Evolutionary conservation across 2,888 invertebrate genomes (phyloP).

Genomic region (Oligia strigilis): DNA sequence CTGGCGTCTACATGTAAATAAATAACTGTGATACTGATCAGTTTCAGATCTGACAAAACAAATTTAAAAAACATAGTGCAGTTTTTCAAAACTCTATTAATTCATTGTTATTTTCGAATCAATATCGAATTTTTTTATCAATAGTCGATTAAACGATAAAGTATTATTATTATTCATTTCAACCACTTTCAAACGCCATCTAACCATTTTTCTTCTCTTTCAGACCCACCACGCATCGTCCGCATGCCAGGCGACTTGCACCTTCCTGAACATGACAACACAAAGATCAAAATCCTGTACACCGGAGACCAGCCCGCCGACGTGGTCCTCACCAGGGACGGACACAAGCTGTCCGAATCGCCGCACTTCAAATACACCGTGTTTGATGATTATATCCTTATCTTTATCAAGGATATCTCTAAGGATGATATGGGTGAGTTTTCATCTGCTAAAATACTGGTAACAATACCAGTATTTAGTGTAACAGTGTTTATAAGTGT

Average conservation of each 20-base stretch:
- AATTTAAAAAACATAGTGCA: not conserved
- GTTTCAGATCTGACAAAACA: not conserved
- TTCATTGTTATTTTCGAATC: not conserved
- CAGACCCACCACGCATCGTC: conserved; percentile 97
- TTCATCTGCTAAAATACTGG: no score
- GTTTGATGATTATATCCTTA: conserved; percentile 99
- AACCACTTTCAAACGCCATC: no score
- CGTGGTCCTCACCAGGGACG: conserved; percentile 96
- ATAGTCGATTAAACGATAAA: no score
- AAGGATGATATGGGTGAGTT: conserved; percentile 95
- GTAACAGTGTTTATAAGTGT: no score
- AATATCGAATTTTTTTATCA: not conserved
- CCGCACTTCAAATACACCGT: conserved; percentile 96
- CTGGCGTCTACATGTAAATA: not conserved
- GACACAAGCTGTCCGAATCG: conserved; percentile 93
- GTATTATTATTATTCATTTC: no score
- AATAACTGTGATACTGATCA: not conserved
- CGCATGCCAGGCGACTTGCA: conserved; percentile 97
- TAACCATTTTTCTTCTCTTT: not conserved
- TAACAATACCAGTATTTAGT: no score
- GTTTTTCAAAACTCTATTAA: no score
- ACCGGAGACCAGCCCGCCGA: conserved; percentile 98
- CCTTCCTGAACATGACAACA: conserved; percentile 98
- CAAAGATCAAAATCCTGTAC: conserved; percentile 99
- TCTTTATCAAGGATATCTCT: conserved; percentile 97